Conservation (phyloP, 2,113 vertebrate species). For the Lycaon pictus region DNA sequence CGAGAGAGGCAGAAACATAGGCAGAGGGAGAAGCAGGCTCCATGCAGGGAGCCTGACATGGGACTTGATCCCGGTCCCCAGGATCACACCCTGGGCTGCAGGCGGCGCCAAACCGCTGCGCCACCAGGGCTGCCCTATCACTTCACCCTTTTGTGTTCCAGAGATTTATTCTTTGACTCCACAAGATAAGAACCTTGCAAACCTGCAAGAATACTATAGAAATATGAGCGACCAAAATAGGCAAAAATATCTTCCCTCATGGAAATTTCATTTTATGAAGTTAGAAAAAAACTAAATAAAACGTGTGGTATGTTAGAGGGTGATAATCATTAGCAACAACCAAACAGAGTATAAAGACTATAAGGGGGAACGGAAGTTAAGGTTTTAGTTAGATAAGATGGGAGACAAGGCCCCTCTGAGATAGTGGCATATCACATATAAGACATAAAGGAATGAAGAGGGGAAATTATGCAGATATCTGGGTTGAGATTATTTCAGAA, state of each 20-base stretch:
- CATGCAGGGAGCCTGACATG: too few species aligned
- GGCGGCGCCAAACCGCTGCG: too few species aligned
- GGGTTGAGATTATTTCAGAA: neutral
- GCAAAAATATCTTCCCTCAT: neutral
- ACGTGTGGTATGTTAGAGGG: neutral
- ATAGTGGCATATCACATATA: neutral
- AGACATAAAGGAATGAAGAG: neutral
- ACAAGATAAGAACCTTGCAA: neutral
- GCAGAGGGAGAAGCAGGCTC: too few species aligned
- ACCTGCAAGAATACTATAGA: neutral
- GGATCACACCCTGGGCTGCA: too few species aligned
- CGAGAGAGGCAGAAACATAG: too few species aligned
- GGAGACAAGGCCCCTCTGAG: neutral
- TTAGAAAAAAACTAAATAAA: slow-evolving; percentile 26
- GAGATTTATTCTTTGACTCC: neutral
- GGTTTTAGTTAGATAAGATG: neutral
- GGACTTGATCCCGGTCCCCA: too few species aligned
- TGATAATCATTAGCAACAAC: neutral
- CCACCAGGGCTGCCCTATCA: neutral
- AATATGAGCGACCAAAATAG: neutral
- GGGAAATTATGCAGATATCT: neutral
- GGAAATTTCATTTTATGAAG: neutral
- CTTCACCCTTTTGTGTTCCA: neutral
- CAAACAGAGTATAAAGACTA: neutral
- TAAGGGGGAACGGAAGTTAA: neutral